Base-by-base conservation (phyloP, 2,888 invertebrate species). In the Strigamia maritima region DNA sequence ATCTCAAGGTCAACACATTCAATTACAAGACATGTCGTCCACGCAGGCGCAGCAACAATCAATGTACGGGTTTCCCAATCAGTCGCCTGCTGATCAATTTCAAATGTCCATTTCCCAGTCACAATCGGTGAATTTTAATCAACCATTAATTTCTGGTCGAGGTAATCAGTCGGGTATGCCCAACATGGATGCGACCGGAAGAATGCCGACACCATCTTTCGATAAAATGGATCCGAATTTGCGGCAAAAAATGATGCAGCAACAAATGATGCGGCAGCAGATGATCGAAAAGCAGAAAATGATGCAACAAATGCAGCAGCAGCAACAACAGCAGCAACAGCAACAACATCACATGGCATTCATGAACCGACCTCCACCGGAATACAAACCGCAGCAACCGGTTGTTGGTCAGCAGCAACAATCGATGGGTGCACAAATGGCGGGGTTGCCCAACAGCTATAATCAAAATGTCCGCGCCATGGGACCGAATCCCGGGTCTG, bases 1-100 rank as follows among this genome's bases (percentile, higher is more conserved):
- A 83, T 93, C 93, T 1, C 93, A 94, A 83, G 94, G 94, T 38
- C 95, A 95, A 86, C 87, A 87, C 80, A 84, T 87, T 83, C 86
- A 94, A 93, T 85, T 90, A 19, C 77, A 77, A 77, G 77, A 77
- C 19, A 40, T 77, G 44, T 22, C 77, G 24, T 38, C 40, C 40
- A 40, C 77, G 12, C 77, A 77, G 77, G 22, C 77, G 24, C 77
- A 77, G 24, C 77, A 77, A 54, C 77, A 77, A 49, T n/a, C 24
- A 24, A 40, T 77, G 24, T 77, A 77, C 77, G 77, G 77, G 19
- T 40, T 40, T n/a, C 31, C 31, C 2, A 24, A 74, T 35, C 77
- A 77, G 54, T 54, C 44, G 94, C 89, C 92, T 92, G 90, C 92
- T 82, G 91, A 91, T 82, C 83, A 70, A 26, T 80, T 81, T 31